Base-by-base conservation (phyloP, 92 coral and sea anemone species). In the Anthopleura xanthogrammica region DNA sequence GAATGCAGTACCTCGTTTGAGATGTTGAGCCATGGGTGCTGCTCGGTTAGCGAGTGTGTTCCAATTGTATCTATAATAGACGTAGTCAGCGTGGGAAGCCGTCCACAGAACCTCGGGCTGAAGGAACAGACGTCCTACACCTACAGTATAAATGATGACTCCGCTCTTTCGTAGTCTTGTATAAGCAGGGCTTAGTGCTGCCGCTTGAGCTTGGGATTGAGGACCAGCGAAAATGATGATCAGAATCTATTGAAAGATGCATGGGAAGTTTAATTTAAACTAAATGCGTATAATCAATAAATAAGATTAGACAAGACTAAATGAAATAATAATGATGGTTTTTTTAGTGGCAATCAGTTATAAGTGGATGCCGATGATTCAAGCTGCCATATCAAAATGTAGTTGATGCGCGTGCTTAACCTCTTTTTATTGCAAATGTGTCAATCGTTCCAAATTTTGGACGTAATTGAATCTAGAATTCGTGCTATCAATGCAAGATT, bases 51-150 rank as follows among this genome's bases (percentile, higher is more conserved):
- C 66, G 3, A 85, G 56, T 29, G 19, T 12, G 79, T 85, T 77
- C 54, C 79, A 85, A 12, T 72, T 79, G 57, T 71, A 85, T 29
- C 79, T 71, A 55, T 78, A 79, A 78, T 79, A 78, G 1, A 85
- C 88, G 43, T 85, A 68, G 73, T 85, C 88, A 16, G 88, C 88
- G 24, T 85, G 83, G 12, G 88, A 85, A 20, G 88, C 88, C 29
- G 88, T 85, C 88, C 88, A 85, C 7, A 85, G 79, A 14, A 85
- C 88, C 58, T 85, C 72, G 13, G 88, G 88, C 48, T 79, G 82
- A 2, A 56, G 57, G 82, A 84, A 84, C 14, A 20, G 23, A 41
- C 60, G 60, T 41, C 82, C 87, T 16, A 77, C 81, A 12, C 88
- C 88, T 1, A 78, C 23, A 11, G 88, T 78, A 43, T 85, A 85